A percentile compares a stretch with the other conserved stretches of the same genome.
phyloP scores from a whole-genome alignment of 2,888 invertebrate species.

The Drosophila rellima region DNA sequence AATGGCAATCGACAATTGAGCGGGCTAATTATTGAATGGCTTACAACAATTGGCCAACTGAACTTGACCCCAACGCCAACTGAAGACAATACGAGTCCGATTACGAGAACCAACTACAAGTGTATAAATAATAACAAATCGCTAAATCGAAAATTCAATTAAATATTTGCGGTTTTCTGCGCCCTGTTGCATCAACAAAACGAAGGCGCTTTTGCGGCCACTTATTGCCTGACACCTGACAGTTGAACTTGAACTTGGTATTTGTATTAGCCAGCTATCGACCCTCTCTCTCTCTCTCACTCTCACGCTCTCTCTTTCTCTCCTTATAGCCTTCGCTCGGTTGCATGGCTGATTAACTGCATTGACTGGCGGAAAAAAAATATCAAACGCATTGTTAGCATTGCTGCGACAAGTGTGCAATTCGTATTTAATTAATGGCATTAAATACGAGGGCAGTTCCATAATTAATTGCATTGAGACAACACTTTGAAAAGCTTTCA shows the following conservation, averaged over 20 bases:
- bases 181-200: conserved; percentile 41
- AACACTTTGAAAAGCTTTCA: too few relatives aligned
- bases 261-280: conserved; percentile 36
- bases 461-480: neutral
- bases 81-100: conserved; percentile 64
- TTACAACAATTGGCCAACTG: conserved; percentile 74
- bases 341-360: conserved; percentile 38
- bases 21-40: conserved; percentile 61
- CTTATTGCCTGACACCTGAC: conserved; percentile 55
- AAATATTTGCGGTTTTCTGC: conserved; percentile 62
- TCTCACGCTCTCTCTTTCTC: conserved; percentile 10
- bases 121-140: conserved; percentile 33
- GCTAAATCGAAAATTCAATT: conserved; percentile 41
- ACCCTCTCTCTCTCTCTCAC: conserved; percentile 3
- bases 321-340: conserved; percentile 9
- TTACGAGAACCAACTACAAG: conserved; percentile 25
- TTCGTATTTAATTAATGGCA: conserved; percentile 72
- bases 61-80: conserved; percentile 69
- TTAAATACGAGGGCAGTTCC: conserved; percentile 50
- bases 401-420: conserved; percentile 73
- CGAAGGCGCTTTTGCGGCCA: conserved; percentile 65
- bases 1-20: conserved; percentile 76
- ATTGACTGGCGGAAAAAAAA: conserved; percentile 43
- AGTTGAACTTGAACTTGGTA: conserved; percentile 77
- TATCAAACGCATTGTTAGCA: conserved; percentile 70